Conservation (phyloP, 2,113 vertebrate genomes). For the Lepidothrix coronata region DNA sequence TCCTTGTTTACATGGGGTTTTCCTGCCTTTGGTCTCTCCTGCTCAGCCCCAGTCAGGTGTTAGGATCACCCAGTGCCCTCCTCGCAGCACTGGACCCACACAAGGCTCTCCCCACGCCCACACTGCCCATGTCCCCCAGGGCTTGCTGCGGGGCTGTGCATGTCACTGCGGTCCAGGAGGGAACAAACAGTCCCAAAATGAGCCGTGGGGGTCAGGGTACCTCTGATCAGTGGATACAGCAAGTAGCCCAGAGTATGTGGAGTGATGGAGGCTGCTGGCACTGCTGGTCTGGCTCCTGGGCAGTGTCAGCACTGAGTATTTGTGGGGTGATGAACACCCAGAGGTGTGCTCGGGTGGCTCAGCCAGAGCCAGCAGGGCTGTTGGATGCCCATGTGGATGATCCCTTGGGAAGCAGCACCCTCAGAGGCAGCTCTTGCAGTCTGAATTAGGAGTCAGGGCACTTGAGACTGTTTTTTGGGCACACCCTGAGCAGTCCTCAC, state of each 20-base stretch:
- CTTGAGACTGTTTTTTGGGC: neutral
- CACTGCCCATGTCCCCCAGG: accelerated
- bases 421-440: neutral
- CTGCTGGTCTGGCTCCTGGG: neutral
- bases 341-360: neutral
- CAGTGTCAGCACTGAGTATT: accelerated
- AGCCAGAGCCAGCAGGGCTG: accelerated
- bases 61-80: neutral
- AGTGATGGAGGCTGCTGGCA: neutral
- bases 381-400: neutral
- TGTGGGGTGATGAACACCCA: neutral
- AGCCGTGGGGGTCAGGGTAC: accelerated
- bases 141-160: neutral
- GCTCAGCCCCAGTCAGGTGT: neutral
- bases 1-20: neutral
- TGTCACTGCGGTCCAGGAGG: neutral
- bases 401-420: neutral
- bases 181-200: neutral
- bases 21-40: neutral
- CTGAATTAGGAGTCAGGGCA: neutral
- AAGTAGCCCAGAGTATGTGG: too few species aligned
- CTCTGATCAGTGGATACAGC: neutral
- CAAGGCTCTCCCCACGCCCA: neutral
- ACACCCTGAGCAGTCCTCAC: neutral
- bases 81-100: accelerated